These are phyloP conservation scores for Dolichallabes microphthalmus DNA, from an alignment of 2,113 vertebrate genomes.

Conservation along the genomic window DNA sequence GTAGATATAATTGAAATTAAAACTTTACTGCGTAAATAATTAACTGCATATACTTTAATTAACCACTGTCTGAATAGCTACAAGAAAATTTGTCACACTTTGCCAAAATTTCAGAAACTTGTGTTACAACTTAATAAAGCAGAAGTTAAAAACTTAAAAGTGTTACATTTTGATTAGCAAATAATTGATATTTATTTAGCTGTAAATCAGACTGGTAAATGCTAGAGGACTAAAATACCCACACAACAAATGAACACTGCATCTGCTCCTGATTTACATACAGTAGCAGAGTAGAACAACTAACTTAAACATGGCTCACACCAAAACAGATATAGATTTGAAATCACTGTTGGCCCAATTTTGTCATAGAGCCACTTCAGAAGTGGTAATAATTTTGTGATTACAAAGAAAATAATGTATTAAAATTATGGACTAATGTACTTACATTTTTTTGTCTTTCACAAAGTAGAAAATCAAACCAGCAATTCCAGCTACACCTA, in stretches of 20 bases:
- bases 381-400: background rate
- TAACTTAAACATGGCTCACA: background rate
- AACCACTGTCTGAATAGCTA: background rate
- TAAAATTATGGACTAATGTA: background rate
- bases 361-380: background rate
- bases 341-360: background rate
- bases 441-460: constrained; percentile 26
- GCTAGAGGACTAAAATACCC: background rate
- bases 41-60: background rate
- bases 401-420: background rate
- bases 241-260: background rate
- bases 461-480: constrained; percentile 7
- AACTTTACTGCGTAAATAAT: background rate
- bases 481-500: constrained; percentile 8
- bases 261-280: background rate
- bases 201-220: background rate
- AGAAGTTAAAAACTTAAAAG: background rate
- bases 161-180: background rate
- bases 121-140: background rate
- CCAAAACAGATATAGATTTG: background rate
- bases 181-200: background rate
- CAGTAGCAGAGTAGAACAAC: background rate
- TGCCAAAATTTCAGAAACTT: background rate
- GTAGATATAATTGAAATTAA: background rate
- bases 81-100: too few relatives aligned